These are phyloP conservation scores for Tinamus major DNA, from an alignment of 2,797 vertebrate genomes.

Conservation along the genomic window DNA sequence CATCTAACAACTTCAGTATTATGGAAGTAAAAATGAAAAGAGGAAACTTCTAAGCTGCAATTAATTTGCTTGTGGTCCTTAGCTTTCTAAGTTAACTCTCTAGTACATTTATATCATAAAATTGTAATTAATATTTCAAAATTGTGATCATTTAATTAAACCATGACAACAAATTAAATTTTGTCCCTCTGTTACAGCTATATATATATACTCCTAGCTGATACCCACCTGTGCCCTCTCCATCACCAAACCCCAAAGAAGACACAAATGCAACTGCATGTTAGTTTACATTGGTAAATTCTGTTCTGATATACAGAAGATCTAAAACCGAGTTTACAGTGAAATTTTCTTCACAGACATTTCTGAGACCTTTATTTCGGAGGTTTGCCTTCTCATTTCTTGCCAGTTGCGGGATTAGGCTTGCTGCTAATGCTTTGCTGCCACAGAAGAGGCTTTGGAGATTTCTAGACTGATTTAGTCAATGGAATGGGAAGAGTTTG, in stretches of 20 bases:
- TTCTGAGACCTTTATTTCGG: neutral
- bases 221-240: rapidly evolving
- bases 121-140: neutral
- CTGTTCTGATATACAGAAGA: neutral
- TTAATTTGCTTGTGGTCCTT: neutral
- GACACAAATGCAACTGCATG: neutral
- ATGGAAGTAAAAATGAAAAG: neutral
- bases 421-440: slow-evolving; percentile 33
- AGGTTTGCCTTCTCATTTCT: slow-evolving; percentile 24
- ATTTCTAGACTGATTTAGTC: slow-evolving; percentile 64
- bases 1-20: neutral
- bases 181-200: neutral
- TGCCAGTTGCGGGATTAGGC: slow-evolving; percentile 42
- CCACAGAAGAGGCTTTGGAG: slow-evolving; percentile 58
- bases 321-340: neutral
- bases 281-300: neutral
- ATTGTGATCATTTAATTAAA: neutral
- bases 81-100: neutral
- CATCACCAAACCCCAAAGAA: neutral
- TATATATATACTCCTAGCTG: neutral
- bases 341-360: neutral
- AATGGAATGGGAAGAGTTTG: slow-evolving; percentile 28
- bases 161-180: neutral
- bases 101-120: neutral
- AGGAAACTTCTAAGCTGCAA: neutral